phyloP scores from a whole-genome alignment of 1,140 invertebrate genomes.

The Ctenoplectra terminalis region DNA sequence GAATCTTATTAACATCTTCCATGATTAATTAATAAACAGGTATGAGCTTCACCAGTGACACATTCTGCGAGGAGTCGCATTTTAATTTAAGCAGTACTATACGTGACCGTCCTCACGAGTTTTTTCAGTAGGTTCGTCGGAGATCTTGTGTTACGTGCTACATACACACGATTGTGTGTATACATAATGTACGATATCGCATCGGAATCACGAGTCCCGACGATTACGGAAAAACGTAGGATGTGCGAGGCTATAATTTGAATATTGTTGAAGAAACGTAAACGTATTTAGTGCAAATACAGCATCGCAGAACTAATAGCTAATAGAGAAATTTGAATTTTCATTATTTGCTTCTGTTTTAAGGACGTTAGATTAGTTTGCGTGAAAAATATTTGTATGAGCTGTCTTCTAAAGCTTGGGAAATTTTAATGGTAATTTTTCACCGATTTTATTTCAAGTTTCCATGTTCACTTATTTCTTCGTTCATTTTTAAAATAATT shows the following conservation, averaged over 20 bases:
- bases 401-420: neutral
- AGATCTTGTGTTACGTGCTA: slow-evolving; percentile 30
- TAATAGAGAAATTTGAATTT: neutral
- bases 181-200: neutral
- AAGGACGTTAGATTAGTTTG: neutral
- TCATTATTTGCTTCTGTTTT: neutral
- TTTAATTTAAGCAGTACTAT: slow-evolving; percentile 42
- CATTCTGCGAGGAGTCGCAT: slow-evolving; percentile 49
- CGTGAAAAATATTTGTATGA: neutral
- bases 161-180: slow-evolving; percentile 18
- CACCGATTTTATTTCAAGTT: neutral
- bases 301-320: neutral
- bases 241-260: neutral
- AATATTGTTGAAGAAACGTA: neutral
- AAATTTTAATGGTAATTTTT: neutral
- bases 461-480: neutral
- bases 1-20: neutral
- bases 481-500: too few relatives aligned
- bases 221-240: neutral
- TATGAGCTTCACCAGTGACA: slow-evolving; percentile 17
- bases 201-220: neutral
- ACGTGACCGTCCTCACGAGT: slow-evolving; percentile 56
- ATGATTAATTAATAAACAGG: slow-evolving; percentile 32
- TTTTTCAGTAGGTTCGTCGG: slow-evolving; percentile 22
- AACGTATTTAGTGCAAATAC: neutral